A percentile compares a stretch with the other conserved stretches of the same genome.
phyloP scores from a whole-genome alignment of 2,888 invertebrate genomes.

The Calephelis perditalis region DNA sequence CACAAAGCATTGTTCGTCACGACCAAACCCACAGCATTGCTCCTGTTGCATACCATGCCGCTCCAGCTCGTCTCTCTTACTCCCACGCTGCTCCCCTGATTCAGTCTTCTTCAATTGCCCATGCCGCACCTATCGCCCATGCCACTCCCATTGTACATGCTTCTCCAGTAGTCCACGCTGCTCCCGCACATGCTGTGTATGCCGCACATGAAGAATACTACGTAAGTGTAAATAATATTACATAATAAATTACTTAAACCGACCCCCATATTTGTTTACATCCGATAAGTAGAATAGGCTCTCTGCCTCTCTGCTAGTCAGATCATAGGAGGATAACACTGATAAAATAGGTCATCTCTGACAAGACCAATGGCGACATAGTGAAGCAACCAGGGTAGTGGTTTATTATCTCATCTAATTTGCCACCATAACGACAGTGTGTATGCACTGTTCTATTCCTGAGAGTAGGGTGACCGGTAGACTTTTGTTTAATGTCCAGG shows the following conservation, averaged over 20 bases:
- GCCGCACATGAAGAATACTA: slow-evolving; percentile 18
- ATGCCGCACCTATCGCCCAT: slow-evolving; percentile 36
- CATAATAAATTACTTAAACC: neutral
- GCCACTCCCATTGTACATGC: slow-evolving; percentile 28
- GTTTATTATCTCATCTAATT: too few species aligned
- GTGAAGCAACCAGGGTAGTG: too few species aligned
- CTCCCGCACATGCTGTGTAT: slow-evolving; percentile 25
- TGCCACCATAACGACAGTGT: too few species aligned
- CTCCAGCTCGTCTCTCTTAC: slow-evolving; percentile 26
- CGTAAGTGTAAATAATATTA: slow-evolving; percentile 13
- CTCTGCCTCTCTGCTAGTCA: too few species aligned
- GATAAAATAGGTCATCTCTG: too few species aligned
- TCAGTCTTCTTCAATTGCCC: slow-evolving; percentile 33
- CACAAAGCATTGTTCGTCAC: slow-evolving; percentile 40
- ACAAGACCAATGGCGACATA: too few species aligned
- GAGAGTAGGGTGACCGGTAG: too few species aligned
- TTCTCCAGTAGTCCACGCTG: slow-evolving; percentile 31
- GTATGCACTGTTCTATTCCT: too few species aligned
- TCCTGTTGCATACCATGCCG: slow-evolving; percentile 34
- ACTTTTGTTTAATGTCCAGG: too few species aligned
- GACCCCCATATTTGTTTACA: too few species aligned
- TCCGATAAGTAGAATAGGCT: too few species aligned
- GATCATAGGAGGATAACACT: too few species aligned
- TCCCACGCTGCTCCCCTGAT: slow-evolving; percentile 36
- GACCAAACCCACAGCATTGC: slow-evolving; percentile 25